These are phyloP conservation scores for Eupleurogrammus muticus DNA, from an alignment of 2,797 vertebrate genomes.

Conservation along the genomic window DNA sequence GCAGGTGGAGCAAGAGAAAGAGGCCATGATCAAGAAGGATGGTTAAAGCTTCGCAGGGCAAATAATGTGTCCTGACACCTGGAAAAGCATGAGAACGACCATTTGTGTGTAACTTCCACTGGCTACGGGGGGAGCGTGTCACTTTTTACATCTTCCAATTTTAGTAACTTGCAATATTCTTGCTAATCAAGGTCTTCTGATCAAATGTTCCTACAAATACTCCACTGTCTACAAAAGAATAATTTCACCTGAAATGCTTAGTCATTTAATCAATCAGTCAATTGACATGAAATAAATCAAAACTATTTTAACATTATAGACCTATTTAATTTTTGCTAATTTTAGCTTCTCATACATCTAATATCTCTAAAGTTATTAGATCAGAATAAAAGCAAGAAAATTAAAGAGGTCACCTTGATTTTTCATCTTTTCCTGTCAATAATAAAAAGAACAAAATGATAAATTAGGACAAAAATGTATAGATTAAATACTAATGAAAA, in stretches of 20 bases:
- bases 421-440: too few species aligned
- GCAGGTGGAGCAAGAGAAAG: slow-evolving; percentile 21
- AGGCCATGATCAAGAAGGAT: slow-evolving; percentile 21
- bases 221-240: not conserved
- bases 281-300: not conserved
- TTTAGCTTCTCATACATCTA: too few species aligned
- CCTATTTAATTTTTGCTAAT: too few species aligned
- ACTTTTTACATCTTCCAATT: not conserved
- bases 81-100: not conserved
- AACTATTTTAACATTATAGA: too few species aligned
- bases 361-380: too few species aligned
- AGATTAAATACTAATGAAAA: too few species aligned
- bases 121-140: too few species aligned
- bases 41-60: slow-evolving; percentile 31
- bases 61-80: slow-evolving; percentile 30
- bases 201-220: too few species aligned
- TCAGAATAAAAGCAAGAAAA: too few species aligned
- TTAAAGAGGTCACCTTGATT: too few species aligned
- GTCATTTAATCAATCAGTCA: not conserved
- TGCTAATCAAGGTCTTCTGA: not conserved
- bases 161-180: not conserved
- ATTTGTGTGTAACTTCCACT: not conserved
- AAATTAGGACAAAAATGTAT: too few species aligned
- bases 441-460: too few species aligned
- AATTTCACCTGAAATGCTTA: not conserved